phyloP scores from a whole-genome alignment of 2,888 invertebrate genomes.

The Merodon equestris region DNA sequence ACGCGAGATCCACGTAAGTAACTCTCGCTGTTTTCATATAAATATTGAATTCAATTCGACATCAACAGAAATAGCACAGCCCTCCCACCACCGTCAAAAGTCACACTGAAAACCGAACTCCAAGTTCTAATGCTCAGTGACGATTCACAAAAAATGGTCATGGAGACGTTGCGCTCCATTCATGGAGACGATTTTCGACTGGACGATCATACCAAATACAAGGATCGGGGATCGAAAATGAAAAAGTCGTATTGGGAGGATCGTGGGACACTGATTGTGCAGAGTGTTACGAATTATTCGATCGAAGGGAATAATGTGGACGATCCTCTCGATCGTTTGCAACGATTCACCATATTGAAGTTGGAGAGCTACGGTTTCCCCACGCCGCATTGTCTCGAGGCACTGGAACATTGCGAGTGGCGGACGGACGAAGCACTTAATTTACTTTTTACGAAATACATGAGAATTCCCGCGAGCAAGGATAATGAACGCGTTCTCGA shows the following conservation, averaged over 20 bases:
- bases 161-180: constrained; percentile 86
- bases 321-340: constrained; percentile 82
- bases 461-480: constrained; percentile 70
- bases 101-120: constrained; percentile 85
- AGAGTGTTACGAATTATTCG: constrained; percentile 82
- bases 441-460: constrained; percentile 86
- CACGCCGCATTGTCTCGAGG: constrained; percentile 86
- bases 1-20: constrained; percentile 81
- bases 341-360: constrained; percentile 85
- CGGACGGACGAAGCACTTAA: constrained; percentile 86
- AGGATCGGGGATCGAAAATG: constrained; percentile 85
- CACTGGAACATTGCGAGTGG: constrained; percentile 83
- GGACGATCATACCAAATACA: constrained; percentile 81
- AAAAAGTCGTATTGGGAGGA: constrained; percentile 88
- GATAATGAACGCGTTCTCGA: constrained; percentile 46
- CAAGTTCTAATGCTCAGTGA: constrained; percentile 85
- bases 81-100: constrained; percentile 79
- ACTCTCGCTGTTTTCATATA: constrained; percentile 2
- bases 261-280: constrained; percentile 86
- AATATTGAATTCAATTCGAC: background rate
- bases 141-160: constrained; percentile 85
- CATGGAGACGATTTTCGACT: constrained; percentile 86
- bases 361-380: constrained; percentile 89
- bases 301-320: constrained; percentile 79
- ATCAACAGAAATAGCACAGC: constrained; percentile 75